Evolutionary conservation across 2,113 vertebrate species (phyloP).

Genomic region (Chloropsis hardwickii): DNA sequence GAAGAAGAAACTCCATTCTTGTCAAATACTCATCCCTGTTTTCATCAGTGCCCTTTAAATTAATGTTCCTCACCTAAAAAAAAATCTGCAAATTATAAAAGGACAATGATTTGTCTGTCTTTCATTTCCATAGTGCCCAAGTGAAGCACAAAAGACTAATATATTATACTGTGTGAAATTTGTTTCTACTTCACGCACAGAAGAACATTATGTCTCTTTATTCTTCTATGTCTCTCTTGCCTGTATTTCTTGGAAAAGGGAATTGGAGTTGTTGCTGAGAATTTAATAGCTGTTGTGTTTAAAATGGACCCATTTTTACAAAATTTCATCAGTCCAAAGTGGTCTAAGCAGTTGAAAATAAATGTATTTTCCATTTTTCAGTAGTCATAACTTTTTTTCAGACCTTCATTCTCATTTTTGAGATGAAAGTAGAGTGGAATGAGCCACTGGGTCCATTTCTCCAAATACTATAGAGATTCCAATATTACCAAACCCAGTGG

Average conservation of each 20-base stretch:
- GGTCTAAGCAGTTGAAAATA: background rate
- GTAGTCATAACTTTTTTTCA: background rate
- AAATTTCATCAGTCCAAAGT: background rate
- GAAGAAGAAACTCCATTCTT: background rate
- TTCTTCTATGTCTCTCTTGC: background rate
- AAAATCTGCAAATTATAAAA: background rate
- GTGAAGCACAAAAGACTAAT: background rate
- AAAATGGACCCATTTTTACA: background rate
- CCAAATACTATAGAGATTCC: background rate
- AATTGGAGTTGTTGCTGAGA: background rate
- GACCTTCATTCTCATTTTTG: background rate
- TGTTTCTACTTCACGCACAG: constrained; percentile 27
- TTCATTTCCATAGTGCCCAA: background rate
- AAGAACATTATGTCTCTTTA: constrained; percentile 18
- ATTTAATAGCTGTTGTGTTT: constrained; percentile 4
- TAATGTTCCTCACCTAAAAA: background rate
- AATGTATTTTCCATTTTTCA: background rate
- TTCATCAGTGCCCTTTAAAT: background rate
- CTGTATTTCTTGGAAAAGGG: constrained; percentile 42
- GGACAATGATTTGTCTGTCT: constrained; percentile 1
- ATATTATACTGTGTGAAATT: background rate
- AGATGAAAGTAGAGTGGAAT: background rate
- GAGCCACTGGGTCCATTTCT: background rate
- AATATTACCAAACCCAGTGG: background rate
- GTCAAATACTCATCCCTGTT: background rate